Evolutionary conservation across 2,888 invertebrate genomes (phyloP).

Genomic region (Latheticus oryzae): DNA sequence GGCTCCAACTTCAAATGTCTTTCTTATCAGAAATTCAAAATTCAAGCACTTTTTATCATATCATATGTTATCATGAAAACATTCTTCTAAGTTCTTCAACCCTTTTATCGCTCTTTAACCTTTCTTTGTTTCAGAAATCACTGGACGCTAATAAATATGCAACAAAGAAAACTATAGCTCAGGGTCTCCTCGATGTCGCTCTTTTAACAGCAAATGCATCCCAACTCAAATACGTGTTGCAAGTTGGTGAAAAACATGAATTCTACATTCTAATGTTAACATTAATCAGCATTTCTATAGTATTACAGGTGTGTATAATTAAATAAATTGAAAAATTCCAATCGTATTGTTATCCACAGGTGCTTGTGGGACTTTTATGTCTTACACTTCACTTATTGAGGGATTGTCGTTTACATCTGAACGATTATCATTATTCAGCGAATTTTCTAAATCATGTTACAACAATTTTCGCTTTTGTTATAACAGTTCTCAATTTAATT

Average conservation of each 20-base stretch:
- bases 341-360: conserved; percentile 66
- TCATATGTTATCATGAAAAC: no score
- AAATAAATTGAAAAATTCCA: not conserved
- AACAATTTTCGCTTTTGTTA: conserved; percentile 77
- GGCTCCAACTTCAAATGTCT: no score
- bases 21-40: no score
- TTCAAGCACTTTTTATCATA: no score
- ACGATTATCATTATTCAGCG: conserved; percentile 77
- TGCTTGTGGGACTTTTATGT: conserved; percentile 79
- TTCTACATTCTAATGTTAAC: conserved; percentile 86
- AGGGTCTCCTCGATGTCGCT: conserved; percentile 91
- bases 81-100: no score
- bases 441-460: conserved; percentile 77
- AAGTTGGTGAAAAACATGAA: conserved; percentile 86
- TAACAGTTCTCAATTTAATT: conserved; percentile 80
- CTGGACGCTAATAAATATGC: conserved; percentile 90
- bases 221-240: conserved; percentile 87
- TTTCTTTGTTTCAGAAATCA: conserved; percentile 72
- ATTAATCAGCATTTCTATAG: conserved; percentile 84
- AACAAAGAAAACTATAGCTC: conserved; percentile 92
- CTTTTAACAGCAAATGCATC: conserved; percentile 89
- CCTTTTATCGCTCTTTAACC: no score
- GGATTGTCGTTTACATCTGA: conserved; percentile 81
- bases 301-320: conserved; percentile 80
- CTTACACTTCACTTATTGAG: conserved; percentile 79